Conservation (phyloP, 2,888 invertebrate species). For the Phytoseiulus persimilis region DNA sequence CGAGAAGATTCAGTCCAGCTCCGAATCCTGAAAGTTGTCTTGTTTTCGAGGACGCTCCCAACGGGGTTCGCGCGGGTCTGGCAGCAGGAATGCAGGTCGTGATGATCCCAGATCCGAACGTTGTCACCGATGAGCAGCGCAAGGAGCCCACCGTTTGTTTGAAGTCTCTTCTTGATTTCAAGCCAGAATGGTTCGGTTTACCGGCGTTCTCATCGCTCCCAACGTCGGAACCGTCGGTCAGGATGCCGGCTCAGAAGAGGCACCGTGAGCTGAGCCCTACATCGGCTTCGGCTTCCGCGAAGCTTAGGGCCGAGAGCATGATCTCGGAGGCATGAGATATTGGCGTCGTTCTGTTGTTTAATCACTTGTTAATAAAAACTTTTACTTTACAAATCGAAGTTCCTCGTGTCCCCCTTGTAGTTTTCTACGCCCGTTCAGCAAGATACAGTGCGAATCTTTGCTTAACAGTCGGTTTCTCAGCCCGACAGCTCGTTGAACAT, state of each 20-base stretch:
- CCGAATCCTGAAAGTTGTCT: constrained; percentile 46
- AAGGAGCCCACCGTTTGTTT: neutral
- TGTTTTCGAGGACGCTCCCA: constrained; percentile 54
- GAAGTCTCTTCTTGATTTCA: neutral
- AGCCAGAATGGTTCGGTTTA: neutral
- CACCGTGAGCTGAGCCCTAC: neutral
- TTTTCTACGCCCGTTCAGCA: too few relatives aligned
- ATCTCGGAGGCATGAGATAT: too few relatives aligned
- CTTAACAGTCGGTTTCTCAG: too few relatives aligned
- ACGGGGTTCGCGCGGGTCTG: constrained; percentile 52
- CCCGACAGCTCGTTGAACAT: too few relatives aligned
- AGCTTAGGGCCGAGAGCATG: neutral
- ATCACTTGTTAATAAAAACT: too few relatives aligned
- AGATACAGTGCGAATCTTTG: too few relatives aligned
- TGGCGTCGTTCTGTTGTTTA: too few relatives aligned
- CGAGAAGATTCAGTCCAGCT: constrained; percentile 48
- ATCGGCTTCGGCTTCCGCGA: neutral
- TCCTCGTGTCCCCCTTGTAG: too few relatives aligned
- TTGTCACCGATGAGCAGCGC: neutral
- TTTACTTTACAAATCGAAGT: too few relatives aligned
- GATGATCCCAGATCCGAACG: constrained; percentile 49
- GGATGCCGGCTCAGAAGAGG: neutral
- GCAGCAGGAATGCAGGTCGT: constrained; percentile 51
- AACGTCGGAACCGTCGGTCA: too few relatives aligned
- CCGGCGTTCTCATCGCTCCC: neutral